Evolutionary conservation across 1,140 invertebrate species (phyloP).

Genomic region (Cotesia glomerata): DNA sequence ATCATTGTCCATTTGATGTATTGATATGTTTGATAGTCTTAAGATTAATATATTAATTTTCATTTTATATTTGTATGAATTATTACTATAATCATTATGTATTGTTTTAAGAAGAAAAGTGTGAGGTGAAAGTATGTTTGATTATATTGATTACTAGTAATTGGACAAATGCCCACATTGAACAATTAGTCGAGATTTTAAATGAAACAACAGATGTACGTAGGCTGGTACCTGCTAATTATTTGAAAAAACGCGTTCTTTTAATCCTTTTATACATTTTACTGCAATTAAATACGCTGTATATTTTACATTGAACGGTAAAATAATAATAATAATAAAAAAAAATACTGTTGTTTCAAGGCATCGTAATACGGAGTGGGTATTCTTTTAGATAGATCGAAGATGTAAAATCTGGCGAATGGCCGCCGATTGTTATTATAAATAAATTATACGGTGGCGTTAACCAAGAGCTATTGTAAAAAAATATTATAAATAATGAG

Average conservation of each 20-base stretch:
- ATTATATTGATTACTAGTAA: background rate
- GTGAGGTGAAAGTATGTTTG: background rate
- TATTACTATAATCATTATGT: too few relatives aligned
- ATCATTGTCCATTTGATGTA: too few relatives aligned
- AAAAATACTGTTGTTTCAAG: slow-evolving; percentile 4
- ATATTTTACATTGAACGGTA: slow-evolving; percentile 19
- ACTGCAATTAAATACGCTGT: slow-evolving; percentile 4
- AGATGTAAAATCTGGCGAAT: background rate
- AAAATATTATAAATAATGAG: background rate
- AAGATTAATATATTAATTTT: too few relatives aligned
- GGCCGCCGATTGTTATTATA: background rate
- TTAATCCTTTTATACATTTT: slow-evolving; percentile 27
- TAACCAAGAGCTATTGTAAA: background rate
- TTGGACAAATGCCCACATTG: background rate
- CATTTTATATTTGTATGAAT: too few relatives aligned
- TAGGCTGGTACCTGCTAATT: slow-evolving; percentile 30
- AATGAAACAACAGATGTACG: background rate
- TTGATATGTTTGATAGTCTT: too few relatives aligned
- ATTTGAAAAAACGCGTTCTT: slow-evolving; percentile 16
- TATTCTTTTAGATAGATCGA: background rate
- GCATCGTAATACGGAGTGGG: background rate
- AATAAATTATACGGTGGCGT: background rate
- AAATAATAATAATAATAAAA: background rate
- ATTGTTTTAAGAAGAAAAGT: background rate
- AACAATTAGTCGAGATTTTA: background rate